Evolutionary conservation across 1,140 invertebrate species (phyloP).

Genomic region (Apis mellifera): Amel_HAv3.1 CM009943.2:9094001-9094500

Average conservation of each 20-base stretch:
- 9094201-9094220: conserved; percentile 27
- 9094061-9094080: neutral
- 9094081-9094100: neutral
- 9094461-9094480: no score
- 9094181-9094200: neutral
- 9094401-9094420: no score
- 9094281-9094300: neutral
- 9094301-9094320: neutral
- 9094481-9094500: neutral
- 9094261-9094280: neutral
- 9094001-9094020: conserved; percentile 61
- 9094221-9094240: conserved; percentile 12
- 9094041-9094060: neutral
- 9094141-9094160: neutral
- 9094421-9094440: no score
- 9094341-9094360: neutral
- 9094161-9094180: neutral
- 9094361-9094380: no score
- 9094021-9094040: conserved; percentile 16
- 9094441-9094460: no score
- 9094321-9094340: neutral
- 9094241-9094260: neutral
- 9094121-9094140: neutral
- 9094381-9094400: no score
- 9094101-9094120: neutral